Evolutionary conservation across 2,113 vertebrate species (phyloP), one percentile per base, ranked within the genome.

Genomic region (Daphoenositta chrysoptera): DNA sequence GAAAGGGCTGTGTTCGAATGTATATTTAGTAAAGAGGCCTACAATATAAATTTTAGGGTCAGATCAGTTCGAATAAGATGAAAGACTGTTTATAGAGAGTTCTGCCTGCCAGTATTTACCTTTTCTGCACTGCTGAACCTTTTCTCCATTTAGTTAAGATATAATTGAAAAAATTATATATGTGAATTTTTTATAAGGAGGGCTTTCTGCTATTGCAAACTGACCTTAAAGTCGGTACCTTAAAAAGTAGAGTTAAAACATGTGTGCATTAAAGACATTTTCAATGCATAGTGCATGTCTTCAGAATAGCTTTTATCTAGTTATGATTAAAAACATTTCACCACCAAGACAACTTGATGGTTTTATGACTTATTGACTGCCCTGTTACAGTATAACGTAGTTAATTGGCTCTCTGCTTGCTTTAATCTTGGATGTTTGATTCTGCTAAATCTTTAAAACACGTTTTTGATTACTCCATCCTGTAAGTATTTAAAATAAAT

Each of bases 361-460:
- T 44, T 95, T 95, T 95, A 83, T 88, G 88, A 85, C 58, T 94
- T 97, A 96, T 83, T 86, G 92, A 93, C 90, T 94, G 47, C 58
- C 47, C 50, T 77, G 44, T 90, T 91, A 77, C 75, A 70, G 45
- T 53, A n/a, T 91, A 94, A 83, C 78, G 35, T 40, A 66, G 35
- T 51, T 96, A 95, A 96, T 91, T 96, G 54, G 35, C 39, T 69
- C 37, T 91, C 44, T 73, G 30, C 39, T 93, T 89, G 64, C 78
- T 96, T 96, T 96, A 85, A 91, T 96, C 87, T 83, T 75, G 66
- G 27, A 45, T 80, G 40, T 83, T 77, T 83, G 78, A 94, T 89
- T 95, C 87, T 90, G 63, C 39, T 90, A 87, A 95, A 86, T 88
- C 66, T 93, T 94, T 94, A 91, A 96, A 94, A 86, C 28, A 85